Evolutionary conservation across 2,113 vertebrate genomes (phyloP), one percentile per base, ranked within the genome.

Genomic region (Elephas maximus): DNA sequence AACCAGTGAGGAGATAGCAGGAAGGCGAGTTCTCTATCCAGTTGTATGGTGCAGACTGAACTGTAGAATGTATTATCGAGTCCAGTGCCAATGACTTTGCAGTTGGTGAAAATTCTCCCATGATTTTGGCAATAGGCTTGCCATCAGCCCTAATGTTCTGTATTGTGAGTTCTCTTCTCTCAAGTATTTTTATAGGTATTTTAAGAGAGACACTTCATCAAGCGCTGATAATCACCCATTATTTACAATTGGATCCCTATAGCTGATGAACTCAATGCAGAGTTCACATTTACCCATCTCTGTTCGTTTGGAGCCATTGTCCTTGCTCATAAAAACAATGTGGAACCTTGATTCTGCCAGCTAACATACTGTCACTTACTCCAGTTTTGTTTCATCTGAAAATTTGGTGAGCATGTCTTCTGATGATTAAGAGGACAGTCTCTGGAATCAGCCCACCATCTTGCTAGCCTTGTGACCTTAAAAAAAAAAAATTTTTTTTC

Each of bases 131-230:
- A 90, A 33, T 37, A 93, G 53, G 48, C 26, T 53, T 79, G 17
- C 91, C 30, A 93, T 80, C 41, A 78, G 12, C 2, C 21, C 20
- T 77, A 81, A 26, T 78, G 15, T 51, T 76, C 5, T 57, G 0
- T 51, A 6, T 51, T 71, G 7, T 30, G 5, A 30, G 18, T 90
- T 94, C 11, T 37, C 26, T 69, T 45, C 21, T 88, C 74, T 77
- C 73, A 17, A 78, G 4, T 60, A 4, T 93, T 12, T 78, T 78
- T 15, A 45, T 45, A 28, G 60, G n/a, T 69, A 57, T 41, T 96
- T 91, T 65, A 85, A 74, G 74, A 85, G 24, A 91, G 28, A 93
- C 85, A 41, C 30, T 88, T 15, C 24, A 78, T 73, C 17, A 89
- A 30, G 67, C 85, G 23, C 41, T 65, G 8, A 69, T 86, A 15